Base-by-base conservation (phyloP, 1,140 invertebrate genomes). In the Laodelphax striatellus region DNA sequence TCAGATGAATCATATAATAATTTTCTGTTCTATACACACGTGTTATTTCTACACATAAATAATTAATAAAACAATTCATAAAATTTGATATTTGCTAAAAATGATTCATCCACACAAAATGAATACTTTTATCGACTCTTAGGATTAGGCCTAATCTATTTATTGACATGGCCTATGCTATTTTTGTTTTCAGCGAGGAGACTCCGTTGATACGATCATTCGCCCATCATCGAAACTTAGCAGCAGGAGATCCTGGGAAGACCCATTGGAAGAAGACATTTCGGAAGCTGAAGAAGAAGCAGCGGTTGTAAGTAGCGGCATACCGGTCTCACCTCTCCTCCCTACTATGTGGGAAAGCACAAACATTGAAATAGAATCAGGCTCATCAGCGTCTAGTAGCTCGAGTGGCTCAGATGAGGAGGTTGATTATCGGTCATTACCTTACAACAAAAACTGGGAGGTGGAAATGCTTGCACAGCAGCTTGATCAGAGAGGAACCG, bases 381-480 rank as follows among this genome's bases (percentile, higher is more conserved):
- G 75, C 28, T 70, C 65, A 31, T 60, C 73, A 10, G 70, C 70
- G 70, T 70, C 67, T n/a, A 71, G 75, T 24, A 44, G 21, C 17
- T 60, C 52, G 5, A 54, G 50, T 21, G 73, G 76, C 52, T 67
- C 66, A 5, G 66, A 65, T 14, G 62, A 62, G 2, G 61, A 62
- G 19, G 52, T 63, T 21, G 68, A 64, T 44, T 65, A 71, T 42
- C 63, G 59, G 0, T 64, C 65, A 10, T 63, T 65, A 50, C 50
- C 63, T 0, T 66, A 78, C 52, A 80, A 82, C 65, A 64, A 72
- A 55, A 82, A 89, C 63, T 89, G 87, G 87, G 87, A 90, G 70
- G 80, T 88, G 0, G 77, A 82, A 66, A 85, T 89, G 84, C 71
- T 89, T 21, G 86, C 85, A 0, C 77, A 85, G 56, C 81, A 88